These are phyloP conservation scores for Patella caerulea DNA, from an alignment of 2,888 invertebrate genomes.

Conservation along the genomic window DNA sequence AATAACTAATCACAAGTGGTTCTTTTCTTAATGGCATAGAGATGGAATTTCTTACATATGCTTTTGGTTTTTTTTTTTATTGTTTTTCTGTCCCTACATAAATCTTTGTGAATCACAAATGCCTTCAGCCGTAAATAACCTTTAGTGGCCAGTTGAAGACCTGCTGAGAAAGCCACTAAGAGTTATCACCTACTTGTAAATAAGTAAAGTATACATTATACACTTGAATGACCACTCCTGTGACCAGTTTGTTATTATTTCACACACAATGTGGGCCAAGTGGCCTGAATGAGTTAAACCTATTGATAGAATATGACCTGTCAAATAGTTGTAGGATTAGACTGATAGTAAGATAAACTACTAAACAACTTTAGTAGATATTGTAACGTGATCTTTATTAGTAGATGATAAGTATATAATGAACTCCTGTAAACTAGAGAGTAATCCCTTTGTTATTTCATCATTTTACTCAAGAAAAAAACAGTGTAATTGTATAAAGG, in stretches of 20 bases:
- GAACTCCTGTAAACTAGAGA: neutral
- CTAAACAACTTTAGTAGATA: neutral
- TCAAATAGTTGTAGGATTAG: neutral
- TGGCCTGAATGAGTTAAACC: neutral
- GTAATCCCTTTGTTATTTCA: too few species aligned
- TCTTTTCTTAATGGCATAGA: too few species aligned
- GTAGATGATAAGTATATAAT: too few species aligned
- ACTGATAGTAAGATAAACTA: neutral
- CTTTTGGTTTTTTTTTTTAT: too few species aligned
- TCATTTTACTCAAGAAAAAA: too few species aligned
- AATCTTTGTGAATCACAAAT: too few species aligned
- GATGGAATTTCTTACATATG: too few species aligned
- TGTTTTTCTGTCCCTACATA: too few species aligned
- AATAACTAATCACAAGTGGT: too few species aligned
- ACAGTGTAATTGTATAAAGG: too few species aligned
- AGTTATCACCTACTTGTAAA: constrained; percentile 7
- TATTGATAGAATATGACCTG: constrained; percentile 3
- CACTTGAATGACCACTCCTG: constrained; percentile 2
- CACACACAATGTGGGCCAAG: neutral
- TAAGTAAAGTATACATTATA: constrained; percentile 9
- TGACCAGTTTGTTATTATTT: constrained; percentile 4
- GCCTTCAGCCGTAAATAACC: too few species aligned
- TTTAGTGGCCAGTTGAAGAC: too few species aligned
- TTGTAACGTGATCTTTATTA: neutral
- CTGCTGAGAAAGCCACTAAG: neutral